phyloP scores from a whole-genome alignment of 2,888 invertebrate species.

The Clepsis dumicolana region DNA sequence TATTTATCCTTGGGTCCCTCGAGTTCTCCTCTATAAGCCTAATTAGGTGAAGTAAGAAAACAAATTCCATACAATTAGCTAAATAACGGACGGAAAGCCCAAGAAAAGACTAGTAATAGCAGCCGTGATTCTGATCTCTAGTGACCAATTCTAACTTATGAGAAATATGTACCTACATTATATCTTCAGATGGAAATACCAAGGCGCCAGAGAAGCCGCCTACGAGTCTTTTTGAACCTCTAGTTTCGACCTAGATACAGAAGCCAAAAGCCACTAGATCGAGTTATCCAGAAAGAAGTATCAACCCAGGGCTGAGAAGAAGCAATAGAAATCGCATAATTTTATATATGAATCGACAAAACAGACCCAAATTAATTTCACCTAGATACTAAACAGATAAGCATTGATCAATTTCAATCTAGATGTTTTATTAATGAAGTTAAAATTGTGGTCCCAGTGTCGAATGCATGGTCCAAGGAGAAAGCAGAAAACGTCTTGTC shows the following conservation, averaged over 20 bases:
- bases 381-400: background rate
- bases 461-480: background rate
- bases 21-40: slow-evolving; percentile 34
- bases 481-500: too few species aligned
- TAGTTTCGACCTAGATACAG: background rate
- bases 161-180: background rate
- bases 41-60: slow-evolving; percentile 31
- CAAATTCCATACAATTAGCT: background rate
- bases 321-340: background rate
- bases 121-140: background rate
- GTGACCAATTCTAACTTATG: background rate
- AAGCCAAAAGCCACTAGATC: background rate
- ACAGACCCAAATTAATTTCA: background rate
- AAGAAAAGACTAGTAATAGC: background rate
- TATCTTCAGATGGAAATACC: background rate
- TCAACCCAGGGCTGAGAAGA: background rate
- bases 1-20: slow-evolving; percentile 28
- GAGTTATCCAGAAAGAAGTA: background rate
- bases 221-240: background rate
- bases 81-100: background rate
- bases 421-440: background rate
- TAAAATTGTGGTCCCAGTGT: background rate
- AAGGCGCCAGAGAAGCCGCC: background rate
- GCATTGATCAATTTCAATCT: background rate
- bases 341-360: background rate